Base-by-base conservation (phyloP, 1,140 invertebrate genomes). In the Zaprionus capensis region DNA sequence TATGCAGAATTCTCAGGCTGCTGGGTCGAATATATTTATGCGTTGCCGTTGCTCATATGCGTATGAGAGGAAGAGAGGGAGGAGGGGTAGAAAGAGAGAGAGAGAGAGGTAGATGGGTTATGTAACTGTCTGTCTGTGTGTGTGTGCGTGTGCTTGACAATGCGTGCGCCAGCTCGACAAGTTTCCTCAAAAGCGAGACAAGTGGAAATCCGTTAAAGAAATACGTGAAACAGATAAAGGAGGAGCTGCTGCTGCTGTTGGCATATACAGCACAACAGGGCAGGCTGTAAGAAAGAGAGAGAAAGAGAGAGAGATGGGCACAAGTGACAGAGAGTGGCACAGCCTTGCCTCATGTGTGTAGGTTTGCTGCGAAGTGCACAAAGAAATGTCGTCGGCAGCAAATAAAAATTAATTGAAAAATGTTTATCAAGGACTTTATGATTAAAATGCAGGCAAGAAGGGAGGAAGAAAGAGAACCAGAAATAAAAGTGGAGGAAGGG, bases 321-420 rank as follows among this genome's bases (percentile, higher is more conserved):
- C 31, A 12, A 12, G 24, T 12, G 6, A 14, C 9, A 28, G 53
- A 7, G 15, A 17, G 6, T 6, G 24, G 24, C 1, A 15, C 15
- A 56, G 26, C 26, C 22, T 26, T n/a, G 53, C 22, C 53, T 26
- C 24, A 61, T 71, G 38, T 22, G n/a, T 34, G 26, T 28, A n/a
- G 36, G 61, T 71, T 26, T 55, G 24, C 22, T 53, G 34, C 64
- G 59, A 46, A 44, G 65, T 57, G 80, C 77, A 87, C 70, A 77
- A 80, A 82, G 83, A 86, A 80, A 90, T 85, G 81, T 88, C 84
- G 84, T 81, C 66, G 71, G 74, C 84, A 88, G 84, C 84, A 88
- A 81, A 88, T 88, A 90, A 88, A 88, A 88, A 84, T 88, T 88
- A 88, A 88, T 88, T 88, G 85, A 88, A 88, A 88, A 88, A 88